These are phyloP conservation scores for Ceratosolen solmsi DNA, from an alignment of 1,140 invertebrate genomes.

Conservation along the genomic window DNA sequence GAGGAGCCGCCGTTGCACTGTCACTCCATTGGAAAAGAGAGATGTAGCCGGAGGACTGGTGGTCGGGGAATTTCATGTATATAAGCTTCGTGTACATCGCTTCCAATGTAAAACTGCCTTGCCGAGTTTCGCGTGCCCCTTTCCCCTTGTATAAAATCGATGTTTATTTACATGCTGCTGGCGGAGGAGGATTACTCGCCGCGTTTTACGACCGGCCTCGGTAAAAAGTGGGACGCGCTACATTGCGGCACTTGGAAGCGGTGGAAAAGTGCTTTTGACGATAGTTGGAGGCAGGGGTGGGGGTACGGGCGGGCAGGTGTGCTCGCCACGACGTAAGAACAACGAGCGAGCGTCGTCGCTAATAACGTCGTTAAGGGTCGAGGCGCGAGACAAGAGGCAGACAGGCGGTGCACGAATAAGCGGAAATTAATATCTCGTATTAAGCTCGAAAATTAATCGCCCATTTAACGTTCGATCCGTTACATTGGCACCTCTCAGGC, in stretches of 20 bases:
- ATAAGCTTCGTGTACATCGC: background rate
- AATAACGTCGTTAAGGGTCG: background rate
- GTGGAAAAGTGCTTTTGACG: background rate
- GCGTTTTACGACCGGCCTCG: background rate
- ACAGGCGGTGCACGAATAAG: no score
- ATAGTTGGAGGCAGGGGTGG: background rate
- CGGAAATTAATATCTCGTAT: background rate
- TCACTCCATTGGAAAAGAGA: slow-evolving; percentile 13
- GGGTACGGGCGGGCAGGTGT: background rate
- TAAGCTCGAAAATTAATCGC: background rate
- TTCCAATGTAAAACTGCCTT: slow-evolving; percentile 7
- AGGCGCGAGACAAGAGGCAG: background rate
- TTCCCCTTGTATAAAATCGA: background rate
- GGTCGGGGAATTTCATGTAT: slow-evolving; percentile 23
- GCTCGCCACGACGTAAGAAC: background rate
- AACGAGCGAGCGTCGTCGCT: background rate
- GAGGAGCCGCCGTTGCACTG: background rate
- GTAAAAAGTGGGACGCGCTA: background rate
- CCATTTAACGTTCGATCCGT: background rate
- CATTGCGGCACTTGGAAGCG: no score
- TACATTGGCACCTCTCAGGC: background rate
- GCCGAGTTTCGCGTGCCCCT: background rate
- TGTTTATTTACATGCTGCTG: slow-evolving; percentile 2
- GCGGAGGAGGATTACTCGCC: background rate
- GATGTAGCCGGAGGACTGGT: background rate